phyloP scores from a whole-genome alignment of 2,888 invertebrate species.

The Macrophya alboannulata region DNA sequence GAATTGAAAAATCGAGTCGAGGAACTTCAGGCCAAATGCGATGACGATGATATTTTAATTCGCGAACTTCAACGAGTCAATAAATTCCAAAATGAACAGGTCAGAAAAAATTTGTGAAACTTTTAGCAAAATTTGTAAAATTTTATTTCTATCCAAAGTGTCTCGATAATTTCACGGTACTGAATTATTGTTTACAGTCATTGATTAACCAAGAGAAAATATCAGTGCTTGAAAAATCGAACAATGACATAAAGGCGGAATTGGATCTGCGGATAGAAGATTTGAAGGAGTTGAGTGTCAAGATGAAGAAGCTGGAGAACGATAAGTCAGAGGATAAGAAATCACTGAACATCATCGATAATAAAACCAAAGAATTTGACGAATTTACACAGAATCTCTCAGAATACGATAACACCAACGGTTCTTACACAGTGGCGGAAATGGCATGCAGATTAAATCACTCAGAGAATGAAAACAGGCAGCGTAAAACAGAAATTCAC shows the following conservation, averaged over 20 bases:
- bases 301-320: constrained; percentile 52
- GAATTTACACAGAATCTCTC: neutral
- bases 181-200: neutral
- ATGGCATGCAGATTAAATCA: constrained; percentile 43
- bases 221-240: constrained; percentile 40
- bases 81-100: constrained; percentile 57
- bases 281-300: constrained; percentile 58
- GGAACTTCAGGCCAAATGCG: constrained; percentile 56
- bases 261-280: constrained; percentile 57
- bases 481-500: constrained; percentile 58
- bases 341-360: neutral
- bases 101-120: neutral
- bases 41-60: constrained; percentile 56
- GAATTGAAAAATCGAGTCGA: constrained; percentile 51
- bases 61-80: constrained; percentile 56
- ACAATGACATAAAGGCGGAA: constrained; percentile 56
- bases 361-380: neutral
- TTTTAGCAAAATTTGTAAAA: neutral
- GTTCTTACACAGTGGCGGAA: constrained; percentile 27
- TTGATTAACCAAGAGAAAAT: constrained; percentile 35
- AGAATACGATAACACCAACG: neutral
- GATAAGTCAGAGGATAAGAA: constrained; percentile 6
- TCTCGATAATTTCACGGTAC: no score
- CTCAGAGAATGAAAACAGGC: constrained; percentile 57
- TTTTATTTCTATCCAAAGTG: neutral